Percentiles rank a stretch among this genome's conserved stretches.
Evolutionary conservation across 1,140 invertebrate genomes (phyloP).

Genomic region (Leptopilina clavipes): DNA sequence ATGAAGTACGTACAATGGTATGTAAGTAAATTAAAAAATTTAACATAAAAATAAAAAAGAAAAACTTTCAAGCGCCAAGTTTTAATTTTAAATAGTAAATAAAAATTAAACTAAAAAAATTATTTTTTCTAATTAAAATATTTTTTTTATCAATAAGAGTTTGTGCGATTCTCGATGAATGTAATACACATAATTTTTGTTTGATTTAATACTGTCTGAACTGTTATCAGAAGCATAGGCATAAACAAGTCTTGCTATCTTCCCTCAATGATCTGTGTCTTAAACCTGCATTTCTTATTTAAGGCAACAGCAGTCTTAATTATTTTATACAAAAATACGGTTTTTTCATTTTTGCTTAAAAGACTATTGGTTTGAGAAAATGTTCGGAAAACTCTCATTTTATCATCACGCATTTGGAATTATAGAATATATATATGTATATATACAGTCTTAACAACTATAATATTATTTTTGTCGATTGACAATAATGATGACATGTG

Average conservation of each 20-base stretch:
- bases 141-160: conserved; percentile 31
- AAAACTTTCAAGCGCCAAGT: no score
- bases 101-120: conserved; percentile 35
- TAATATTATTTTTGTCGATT: conserved; percentile 9
- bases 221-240: conserved; percentile 39
- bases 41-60: no score
- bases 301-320: conserved; percentile 59
- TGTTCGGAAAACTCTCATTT: not conserved
- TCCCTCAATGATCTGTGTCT: conserved; percentile 39
- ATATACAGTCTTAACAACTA: conserved; percentile 14
- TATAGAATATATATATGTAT: not conserved
- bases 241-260: conserved; percentile 30
- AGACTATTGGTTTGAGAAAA: conserved; percentile 37
- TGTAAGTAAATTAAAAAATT: no score
- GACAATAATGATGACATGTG: conserved; percentile 15
- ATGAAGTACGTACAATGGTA: no score
- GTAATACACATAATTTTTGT: conserved; percentile 35
- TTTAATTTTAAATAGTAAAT: no score
- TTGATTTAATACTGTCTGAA: conserved; percentile 47
- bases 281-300: conserved; percentile 45
- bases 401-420: conserved; percentile 16
- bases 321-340: conserved; percentile 58
- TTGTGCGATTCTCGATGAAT: not conserved
- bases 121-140: conserved; percentile 34
- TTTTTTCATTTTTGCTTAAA: conserved; percentile 35